Percentiles rank a stretch among this genome's conserved stretches.
Conservation (phyloP, 2,113 vertebrate genomes). For the Empidonax traillii region DNA sequence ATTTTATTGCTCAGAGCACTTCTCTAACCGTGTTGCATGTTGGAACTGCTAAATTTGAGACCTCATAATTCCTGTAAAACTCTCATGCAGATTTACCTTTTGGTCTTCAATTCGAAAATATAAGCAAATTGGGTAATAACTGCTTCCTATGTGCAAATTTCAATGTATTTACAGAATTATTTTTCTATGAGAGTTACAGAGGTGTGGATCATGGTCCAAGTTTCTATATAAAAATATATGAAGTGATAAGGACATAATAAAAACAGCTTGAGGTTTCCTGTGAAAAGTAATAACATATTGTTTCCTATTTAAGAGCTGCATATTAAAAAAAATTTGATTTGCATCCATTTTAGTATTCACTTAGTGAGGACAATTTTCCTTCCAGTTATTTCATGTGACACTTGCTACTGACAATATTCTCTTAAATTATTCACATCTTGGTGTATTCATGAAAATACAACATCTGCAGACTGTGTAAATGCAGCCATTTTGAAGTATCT, state of each 20-base stretch:
- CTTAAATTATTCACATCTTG: conserved; percentile 68
- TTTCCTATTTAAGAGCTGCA: neutral
- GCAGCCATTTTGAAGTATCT: neutral
- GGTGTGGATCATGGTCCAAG: neutral
- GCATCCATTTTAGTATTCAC: conserved; percentile 19
- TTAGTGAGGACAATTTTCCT: conserved; percentile 40
- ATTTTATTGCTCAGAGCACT: conserved; percentile 9
- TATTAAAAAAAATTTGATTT: neutral
- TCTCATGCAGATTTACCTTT: conserved; percentile 29
- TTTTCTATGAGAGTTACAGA: neutral
- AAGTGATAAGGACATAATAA: neutral
- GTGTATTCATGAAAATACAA: conserved; percentile 6
- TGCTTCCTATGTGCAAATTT: neutral
- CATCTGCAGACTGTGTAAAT: conserved; percentile 13
- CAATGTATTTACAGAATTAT: conserved; percentile 25
- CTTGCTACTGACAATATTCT: conserved; percentile 48
- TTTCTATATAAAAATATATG: conserved; percentile 1
- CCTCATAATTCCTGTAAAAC: conserved; percentile 17
- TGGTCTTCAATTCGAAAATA: neutral
- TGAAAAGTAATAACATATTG: neutral
- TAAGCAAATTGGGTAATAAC: conserved; percentile 17
- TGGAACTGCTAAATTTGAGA: conserved; percentile 18
- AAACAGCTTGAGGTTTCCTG: neutral
- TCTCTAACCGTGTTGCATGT: neutral
- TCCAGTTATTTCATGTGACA: conserved; percentile 14